Evolutionary conservation across 2,797 vertebrate genomes (phyloP).

Genomic region (Hylomyscus alleni): DNA sequence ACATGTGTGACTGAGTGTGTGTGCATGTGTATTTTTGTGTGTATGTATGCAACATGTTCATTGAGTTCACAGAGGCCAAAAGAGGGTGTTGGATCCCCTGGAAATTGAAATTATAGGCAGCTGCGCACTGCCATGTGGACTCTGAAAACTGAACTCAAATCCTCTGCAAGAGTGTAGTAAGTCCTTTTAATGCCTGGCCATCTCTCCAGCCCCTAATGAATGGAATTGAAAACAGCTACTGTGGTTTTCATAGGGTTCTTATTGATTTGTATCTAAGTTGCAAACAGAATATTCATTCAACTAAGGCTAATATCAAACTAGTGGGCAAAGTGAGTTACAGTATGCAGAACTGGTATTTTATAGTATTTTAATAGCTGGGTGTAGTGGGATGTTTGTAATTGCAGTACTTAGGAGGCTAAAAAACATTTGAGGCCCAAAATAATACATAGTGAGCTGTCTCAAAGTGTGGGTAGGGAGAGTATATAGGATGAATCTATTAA

Average conservation of each 20-base stretch:
- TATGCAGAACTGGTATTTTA: constrained; percentile 43
- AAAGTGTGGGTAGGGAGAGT: neutral
- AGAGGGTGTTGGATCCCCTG: neutral
- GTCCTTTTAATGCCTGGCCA: neutral
- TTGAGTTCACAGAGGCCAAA: neutral
- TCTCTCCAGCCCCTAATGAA: neutral
- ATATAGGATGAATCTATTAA: constrained; percentile 23
- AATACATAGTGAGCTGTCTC: neutral
- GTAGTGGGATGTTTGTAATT: neutral
- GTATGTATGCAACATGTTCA: neutral
- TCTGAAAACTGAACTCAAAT: neutral
- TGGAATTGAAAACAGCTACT: neutral
- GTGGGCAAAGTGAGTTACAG: neutral
- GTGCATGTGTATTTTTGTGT: neutral
- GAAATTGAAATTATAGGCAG: neutral
- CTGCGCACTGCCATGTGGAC: neutral
- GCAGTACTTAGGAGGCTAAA: neutral
- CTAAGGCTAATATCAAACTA: neutral
- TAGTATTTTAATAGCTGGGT: neutral
- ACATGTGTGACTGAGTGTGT: neutral
- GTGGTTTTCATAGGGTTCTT: neutral
- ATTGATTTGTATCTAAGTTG: constrained; percentile 8
- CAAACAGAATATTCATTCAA: constrained; percentile 34
- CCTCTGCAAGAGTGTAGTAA: neutral
- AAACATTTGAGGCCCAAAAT: neutral